Percentiles rank a stretch among this genome's conserved stretches.
Conservation (phyloP, 1,140 invertebrate species). For the Anastrepha obliqua region DNA sequence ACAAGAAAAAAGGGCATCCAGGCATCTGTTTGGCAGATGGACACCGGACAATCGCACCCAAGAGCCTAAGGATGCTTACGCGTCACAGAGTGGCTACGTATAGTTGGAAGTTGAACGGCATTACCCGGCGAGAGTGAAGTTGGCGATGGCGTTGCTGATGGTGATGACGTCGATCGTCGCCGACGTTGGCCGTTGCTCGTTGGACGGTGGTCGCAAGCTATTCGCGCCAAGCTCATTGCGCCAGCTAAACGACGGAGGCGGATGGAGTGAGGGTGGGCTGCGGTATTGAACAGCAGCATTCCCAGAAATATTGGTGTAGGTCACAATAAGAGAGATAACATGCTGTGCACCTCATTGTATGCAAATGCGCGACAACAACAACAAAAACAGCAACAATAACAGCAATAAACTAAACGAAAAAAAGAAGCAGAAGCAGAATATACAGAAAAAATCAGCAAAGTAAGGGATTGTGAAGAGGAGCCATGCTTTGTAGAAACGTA, state of each 20-base stretch:
- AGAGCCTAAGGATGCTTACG: neutral
- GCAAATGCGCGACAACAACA: conserved; percentile 67
- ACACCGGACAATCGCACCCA: neutral
- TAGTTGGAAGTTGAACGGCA: neutral
- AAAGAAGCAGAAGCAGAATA: too few species aligned
- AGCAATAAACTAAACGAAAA: neutral
- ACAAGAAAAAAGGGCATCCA: conserved; percentile 13
- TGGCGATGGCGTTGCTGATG: conserved; percentile 52
- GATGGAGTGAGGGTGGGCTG: neutral
- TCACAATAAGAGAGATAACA: conserved; percentile 73
- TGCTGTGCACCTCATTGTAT: conserved; percentile 73
- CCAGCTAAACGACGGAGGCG: neutral
- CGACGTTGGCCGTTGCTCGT: neutral
- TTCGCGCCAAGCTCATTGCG: neutral
- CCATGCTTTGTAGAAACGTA: neutral
- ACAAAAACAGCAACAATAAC: conserved; percentile 6
- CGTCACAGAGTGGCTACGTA: neutral
- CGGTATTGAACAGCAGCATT: conserved; percentile 64
- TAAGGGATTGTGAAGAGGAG: too few species aligned
- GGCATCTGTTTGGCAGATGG: conserved; percentile 21
- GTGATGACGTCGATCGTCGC: conserved; percentile 14
- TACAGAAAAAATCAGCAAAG: too few species aligned
- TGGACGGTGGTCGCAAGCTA: neutral
- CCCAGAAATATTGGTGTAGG: conserved; percentile 75
- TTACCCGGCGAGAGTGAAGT: conserved; percentile 40